Conservation (phyloP, 1,140 invertebrate genomes). For the Zaprionus camerounensis region DNA sequence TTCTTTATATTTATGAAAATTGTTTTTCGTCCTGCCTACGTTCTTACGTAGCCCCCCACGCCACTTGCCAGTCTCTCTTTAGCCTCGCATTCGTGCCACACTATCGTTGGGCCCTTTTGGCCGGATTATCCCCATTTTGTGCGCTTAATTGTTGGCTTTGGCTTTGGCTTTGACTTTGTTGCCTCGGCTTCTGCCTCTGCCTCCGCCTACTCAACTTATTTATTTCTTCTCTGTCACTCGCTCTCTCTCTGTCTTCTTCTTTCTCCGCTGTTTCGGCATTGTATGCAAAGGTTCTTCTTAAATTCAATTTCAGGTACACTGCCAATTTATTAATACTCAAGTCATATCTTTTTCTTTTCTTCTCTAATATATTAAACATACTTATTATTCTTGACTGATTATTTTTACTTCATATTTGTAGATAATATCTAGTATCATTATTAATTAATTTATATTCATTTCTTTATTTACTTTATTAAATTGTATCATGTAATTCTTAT, state of each 20-base stretch:
- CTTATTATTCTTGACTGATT: background rate
- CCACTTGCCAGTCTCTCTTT: background rate
- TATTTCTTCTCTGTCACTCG: background rate
- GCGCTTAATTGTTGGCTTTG: slow-evolving; percentile 68
- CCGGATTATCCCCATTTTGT: slow-evolving; percentile 69
- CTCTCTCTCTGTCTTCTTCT: background rate
- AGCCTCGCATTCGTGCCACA: background rate
- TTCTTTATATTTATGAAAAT: slow-evolving; percentile 78
- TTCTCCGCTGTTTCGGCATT: slow-evolving; percentile 5
- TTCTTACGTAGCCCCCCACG: background rate
- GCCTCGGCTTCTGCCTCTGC: background rate
- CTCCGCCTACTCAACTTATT: slow-evolving; percentile 8
- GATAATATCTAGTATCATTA: background rate
- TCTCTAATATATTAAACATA: too few species aligned
- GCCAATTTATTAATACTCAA: background rate
- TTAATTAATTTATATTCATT: background rate
- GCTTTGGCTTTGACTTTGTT: slow-evolving; percentile 51
- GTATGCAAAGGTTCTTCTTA: background rate
- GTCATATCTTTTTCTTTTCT: too few species aligned
- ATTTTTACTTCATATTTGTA: background rate
- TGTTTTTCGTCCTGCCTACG: slow-evolving; percentile 43
- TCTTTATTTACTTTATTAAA: too few species aligned
- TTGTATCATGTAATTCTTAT: too few species aligned
- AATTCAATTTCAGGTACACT: slow-evolving; percentile 4
- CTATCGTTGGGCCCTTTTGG: slow-evolving; percentile 25